Evolutionary conservation across 2,888 invertebrate species (phyloP).

Genomic region (Opisthograptis luteolata): DNA sequence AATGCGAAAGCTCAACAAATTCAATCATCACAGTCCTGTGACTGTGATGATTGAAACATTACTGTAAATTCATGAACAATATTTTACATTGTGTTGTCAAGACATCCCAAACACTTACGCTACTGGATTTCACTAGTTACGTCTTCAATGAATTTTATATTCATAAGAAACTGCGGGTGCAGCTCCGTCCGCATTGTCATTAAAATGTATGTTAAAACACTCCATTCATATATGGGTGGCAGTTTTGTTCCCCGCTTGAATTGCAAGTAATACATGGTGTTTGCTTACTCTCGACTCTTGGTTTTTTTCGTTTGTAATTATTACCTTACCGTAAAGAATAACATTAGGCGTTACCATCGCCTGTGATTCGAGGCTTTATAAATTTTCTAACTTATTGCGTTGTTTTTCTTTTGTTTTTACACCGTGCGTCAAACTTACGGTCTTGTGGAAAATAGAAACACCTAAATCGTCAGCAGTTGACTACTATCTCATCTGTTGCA

Average conservation of each 20-base stretch:
- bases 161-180: constrained; percentile 30
- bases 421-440: not conserved
- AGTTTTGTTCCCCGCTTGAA: constrained; percentile 30
- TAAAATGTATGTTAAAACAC: constrained; percentile 37
- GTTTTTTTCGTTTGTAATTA: not conserved
- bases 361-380: not conserved
- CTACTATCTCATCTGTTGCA: not conserved
- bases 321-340: no score
- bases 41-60: no score
- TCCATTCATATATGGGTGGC: constrained; percentile 29
- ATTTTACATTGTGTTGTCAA: constrained; percentile 1
- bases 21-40: no score
- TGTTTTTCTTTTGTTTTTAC: not conserved
- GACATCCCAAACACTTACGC: not conserved
- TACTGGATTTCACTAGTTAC: constrained; percentile 7
- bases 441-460: not conserved
- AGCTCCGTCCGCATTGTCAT: constrained; percentile 34
- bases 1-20: no score
- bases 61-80: not conserved
- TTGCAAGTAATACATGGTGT: constrained; percentile 29
- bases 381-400: not conserved
- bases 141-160: constrained; percentile 27
- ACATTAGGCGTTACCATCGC: no score
- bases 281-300: constrained; percentile 1
- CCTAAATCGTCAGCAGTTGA: no score